Percentiles rank a stretch among this genome's conserved stretches.
phyloP scores from a whole-genome alignment of 64 coral and sea anemone genomes.

The Stichodactyla mertensii region DNA sequence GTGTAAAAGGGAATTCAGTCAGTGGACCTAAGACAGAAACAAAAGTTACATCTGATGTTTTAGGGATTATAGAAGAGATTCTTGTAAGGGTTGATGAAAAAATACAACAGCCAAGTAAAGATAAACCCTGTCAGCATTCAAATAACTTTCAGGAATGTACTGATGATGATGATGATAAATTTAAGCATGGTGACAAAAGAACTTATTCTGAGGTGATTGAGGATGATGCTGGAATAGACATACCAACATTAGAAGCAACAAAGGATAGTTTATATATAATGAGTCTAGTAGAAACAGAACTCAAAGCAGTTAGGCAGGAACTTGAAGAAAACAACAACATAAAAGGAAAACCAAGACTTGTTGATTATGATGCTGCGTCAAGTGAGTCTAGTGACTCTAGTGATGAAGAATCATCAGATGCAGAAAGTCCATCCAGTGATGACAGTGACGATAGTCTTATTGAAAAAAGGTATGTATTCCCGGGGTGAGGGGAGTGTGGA shows the following conservation, averaged over 20 bases:
- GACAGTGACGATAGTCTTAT: background rate
- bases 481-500: no score
- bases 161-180: background rate
- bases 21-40: background rate
- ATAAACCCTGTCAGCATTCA: background rate
- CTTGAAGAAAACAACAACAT: conserved; percentile 13
- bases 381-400: conserved; percentile 33
- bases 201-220: background rate
- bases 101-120: background rate
- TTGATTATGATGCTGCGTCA: conserved; percentile 19
- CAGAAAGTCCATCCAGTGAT: background rate
- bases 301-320: background rate
- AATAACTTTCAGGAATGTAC: background rate
- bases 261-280: conserved; percentile 19
- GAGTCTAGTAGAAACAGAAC: conserved; percentile 10
- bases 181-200: background rate
- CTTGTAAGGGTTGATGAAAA: background rate
- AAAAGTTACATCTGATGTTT: background rate
- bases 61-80: background rate
- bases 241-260: background rate
- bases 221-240: background rate
- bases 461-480: background rate
- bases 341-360: conserved; percentile 14
- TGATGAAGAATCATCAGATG: conserved; percentile 9
- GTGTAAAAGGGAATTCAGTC: background rate